Conservation (phyloP, 1,140 invertebrate genomes). For the Himalopsyche phryganea region DNA sequence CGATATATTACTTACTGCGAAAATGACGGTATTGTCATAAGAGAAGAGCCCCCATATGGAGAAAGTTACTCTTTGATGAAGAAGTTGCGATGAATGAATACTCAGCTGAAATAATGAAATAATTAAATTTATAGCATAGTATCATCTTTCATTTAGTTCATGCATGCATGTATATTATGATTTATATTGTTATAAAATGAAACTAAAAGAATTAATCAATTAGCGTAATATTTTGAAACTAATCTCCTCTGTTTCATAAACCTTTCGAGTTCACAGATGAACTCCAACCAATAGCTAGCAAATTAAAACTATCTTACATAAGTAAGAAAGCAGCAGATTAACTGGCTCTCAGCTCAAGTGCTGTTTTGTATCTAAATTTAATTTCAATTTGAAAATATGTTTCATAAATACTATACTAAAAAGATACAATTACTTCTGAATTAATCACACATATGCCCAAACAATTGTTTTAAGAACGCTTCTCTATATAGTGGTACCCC, state of each 20-base stretch:
- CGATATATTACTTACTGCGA: constrained; percentile 16
- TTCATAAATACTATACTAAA: no score
- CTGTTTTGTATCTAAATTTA: no score
- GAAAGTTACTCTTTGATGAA: constrained; percentile 16
- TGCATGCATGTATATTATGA: no score
- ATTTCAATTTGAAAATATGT: no score
- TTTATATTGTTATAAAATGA: no score
- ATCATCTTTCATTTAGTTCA: not conserved
- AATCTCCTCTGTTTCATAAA: constrained; percentile 3
- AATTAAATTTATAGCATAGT: not conserved
- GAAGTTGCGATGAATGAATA: constrained; percentile 18
- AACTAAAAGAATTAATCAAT: not conserved
- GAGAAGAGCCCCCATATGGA: constrained; percentile 14
- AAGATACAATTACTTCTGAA: no score
- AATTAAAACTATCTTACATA: not conserved
- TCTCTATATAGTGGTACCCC: no score
- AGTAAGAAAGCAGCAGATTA: no score
- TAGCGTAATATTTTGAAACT: not conserved
- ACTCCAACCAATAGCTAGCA: not conserved
- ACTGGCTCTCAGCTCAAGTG: no score
- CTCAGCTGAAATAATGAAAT: constrained; percentile 13
- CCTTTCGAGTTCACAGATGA: not conserved
- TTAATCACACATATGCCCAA: no score
- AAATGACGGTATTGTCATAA: constrained; percentile 15
- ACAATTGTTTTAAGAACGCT: no score